A percentile compares a stretch with the other conserved stretches of the same genome.
Conservation (phyloP, 2,888 invertebrate species). For the Coelopa pilipes region DNA sequence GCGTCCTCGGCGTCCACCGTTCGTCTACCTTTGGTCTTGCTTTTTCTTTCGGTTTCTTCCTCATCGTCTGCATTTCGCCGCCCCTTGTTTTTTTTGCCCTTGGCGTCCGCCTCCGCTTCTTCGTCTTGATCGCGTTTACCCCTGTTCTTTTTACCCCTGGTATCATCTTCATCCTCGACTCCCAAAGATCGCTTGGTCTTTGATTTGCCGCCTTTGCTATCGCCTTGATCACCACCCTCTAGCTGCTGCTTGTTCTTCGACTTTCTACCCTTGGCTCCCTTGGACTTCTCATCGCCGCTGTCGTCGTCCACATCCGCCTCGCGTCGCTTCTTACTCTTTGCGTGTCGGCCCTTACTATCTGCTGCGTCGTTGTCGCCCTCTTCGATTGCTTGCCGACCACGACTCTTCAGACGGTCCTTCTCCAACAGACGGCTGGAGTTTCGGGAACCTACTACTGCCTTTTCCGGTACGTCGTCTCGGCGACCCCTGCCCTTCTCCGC, state of each 20-base stretch:
- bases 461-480: no score
- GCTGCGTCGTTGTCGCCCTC: neutral
- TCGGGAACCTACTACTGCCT: no score
- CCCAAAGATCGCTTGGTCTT: constrained; percentile 12
- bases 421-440: neutral
- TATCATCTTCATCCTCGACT: neutral
- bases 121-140: neutral
- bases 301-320: neutral
- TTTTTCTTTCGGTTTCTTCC: constrained; percentile 15
- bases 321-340: no score
- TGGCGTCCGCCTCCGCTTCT: neutral
- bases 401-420: neutral
- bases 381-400: neutral
- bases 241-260: constrained; percentile 16
- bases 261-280: constrained; percentile 10
- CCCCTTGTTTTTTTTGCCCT: constrained; percentile 18
- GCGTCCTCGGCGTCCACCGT: neutral
- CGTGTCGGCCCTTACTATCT: no score
- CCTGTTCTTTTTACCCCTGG: constrained; percentile 27
- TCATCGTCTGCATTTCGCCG: neutral
- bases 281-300: neutral
- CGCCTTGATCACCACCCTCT: constrained; percentile 13
- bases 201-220: constrained; percentile 11
- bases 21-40: neutral
- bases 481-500: neutral